Evolutionary conservation across 2,888 invertebrate species (phyloP).

Genomic region (Clanis bilineata): DNA sequence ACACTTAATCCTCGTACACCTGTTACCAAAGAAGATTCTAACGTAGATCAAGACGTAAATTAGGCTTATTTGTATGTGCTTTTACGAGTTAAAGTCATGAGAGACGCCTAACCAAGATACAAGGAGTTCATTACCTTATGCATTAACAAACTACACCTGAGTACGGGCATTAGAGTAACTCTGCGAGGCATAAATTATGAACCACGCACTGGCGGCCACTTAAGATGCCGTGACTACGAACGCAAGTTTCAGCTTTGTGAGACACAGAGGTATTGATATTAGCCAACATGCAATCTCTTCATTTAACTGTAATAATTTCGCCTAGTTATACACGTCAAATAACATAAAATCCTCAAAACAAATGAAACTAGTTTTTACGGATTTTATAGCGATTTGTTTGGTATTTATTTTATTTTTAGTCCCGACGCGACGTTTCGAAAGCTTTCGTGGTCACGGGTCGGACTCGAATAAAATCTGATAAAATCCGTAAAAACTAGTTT

Average conservation of each 20-base stretch:
- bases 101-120: background rate
- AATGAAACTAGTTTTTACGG: too few relatives aligned
- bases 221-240: slow-evolving; percentile 9
- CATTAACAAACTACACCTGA: slow-evolving; percentile 13
- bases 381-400: too few relatives aligned
- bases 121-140: slow-evolving; percentile 9
- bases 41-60: background rate
- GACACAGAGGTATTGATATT: background rate
- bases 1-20: too few relatives aligned
- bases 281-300: background rate
- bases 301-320: background rate
- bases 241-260: background rate
- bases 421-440: too few relatives aligned
- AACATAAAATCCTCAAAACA: too few relatives aligned
- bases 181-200: slow-evolving; percentile 8
- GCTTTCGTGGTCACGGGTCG: too few relatives aligned
- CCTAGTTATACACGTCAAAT: too few relatives aligned
- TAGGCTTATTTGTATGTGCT: background rate
- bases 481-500: too few relatives aligned
- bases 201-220: slow-evolving; percentile 11
- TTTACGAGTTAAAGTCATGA: background rate
- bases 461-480: too few relatives aligned
- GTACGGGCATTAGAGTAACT: slow-evolving; percentile 7
- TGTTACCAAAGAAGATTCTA: too few relatives aligned
- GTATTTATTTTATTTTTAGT: too few relatives aligned